These are phyloP conservation scores for Poeciliopsis retropinna DNA, from an alignment of 2,113 vertebrate species.

Conservation along the genomic window DNA sequence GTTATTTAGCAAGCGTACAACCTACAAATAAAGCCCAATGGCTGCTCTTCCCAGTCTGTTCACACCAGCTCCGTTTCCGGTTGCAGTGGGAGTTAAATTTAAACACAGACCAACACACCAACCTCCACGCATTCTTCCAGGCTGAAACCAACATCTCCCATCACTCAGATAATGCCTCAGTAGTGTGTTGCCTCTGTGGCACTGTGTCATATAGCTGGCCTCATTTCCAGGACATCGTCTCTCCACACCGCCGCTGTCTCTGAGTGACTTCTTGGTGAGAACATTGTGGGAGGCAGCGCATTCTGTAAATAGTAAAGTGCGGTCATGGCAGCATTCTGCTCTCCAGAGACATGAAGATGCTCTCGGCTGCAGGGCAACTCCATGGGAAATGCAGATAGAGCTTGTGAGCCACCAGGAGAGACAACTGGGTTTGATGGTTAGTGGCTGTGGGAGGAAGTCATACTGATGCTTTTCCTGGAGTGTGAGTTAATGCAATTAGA, in stretches of 20 bases:
- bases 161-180: constrained; percentile 25
- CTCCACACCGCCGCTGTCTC: constrained; percentile 48
- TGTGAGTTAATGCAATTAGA: constrained; percentile 16
- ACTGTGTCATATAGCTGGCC: constrained; percentile 51
- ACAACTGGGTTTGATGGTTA: constrained; percentile 44
- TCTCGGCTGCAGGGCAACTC: constrained; percentile 29
- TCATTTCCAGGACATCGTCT: constrained; percentile 47
- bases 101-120: constrained; percentile 19
- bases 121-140: constrained; percentile 44
- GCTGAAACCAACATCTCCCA: constrained; percentile 35
- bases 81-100: constrained; percentile 26
- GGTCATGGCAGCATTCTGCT: constrained; percentile 30
- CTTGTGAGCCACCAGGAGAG: constrained; percentile 32
- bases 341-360: constrained; percentile 36
- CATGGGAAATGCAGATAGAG: constrained; percentile 41
- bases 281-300: constrained; percentile 57
- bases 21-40: not conserved
- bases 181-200: constrained; percentile 10
- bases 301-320: constrained; percentile 61
- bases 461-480: constrained; percentile 35
- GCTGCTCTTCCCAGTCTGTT: constrained; percentile 23
- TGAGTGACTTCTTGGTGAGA: constrained; percentile 50
- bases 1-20: constrained; percentile 25
- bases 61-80: constrained; percentile 43
- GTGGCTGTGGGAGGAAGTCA: constrained; percentile 48